Base-by-base conservation (phyloP, 2,797 vertebrate genomes). In the Nasua narica region DNA sequence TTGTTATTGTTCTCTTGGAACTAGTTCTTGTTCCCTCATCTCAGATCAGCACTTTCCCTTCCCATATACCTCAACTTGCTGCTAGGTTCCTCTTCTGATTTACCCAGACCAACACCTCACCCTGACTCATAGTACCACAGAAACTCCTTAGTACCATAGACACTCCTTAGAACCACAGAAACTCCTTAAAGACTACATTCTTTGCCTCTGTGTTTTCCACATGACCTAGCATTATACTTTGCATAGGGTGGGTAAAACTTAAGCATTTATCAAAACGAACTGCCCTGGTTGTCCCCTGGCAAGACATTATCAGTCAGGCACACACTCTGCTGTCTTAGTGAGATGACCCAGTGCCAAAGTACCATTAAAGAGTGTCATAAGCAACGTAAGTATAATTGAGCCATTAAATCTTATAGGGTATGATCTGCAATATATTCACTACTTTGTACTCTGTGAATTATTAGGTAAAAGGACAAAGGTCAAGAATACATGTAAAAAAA, bases 401-500 rank as follows among this genome's bases (percentile, higher is more conserved):
- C 48, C 91, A 94, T 91, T 96, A 95, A 85, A 58, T 93, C 48
- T 87, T 92, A 84, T 6, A 90, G 91, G 37, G 35, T 87, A 25
- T 88, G 50, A 93, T 94, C 76, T 92, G 65, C 12, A 95, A 83
- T 76, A 91, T 76, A 91, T 65, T 89, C 77, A 85, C 90, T 87
- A 87, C 50, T 87, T 92, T 72, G 52, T 77, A 94, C 37, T 93
- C 21, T 58, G 21, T 94, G 70, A 93, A 95, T 92, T 94, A 81
- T 62, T 96, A 58, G 52, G 10, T n/a, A 72, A 87, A 95, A 97
- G 62, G 43, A 69, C 43, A 96, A 91, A 94, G 67, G 23, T 74
- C 91, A n/a, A n/a, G n/a, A n/a, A n/a, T n/a, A n/a, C n/a, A n/a
- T n/a, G n/a, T n/a, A n/a, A n/a, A n/a, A n/a, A n/a, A n/a, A n/a